A percentile compares a stretch with the other conserved stretches of the same genome.
Evolutionary conservation across 2,797 vertebrate species (phyloP).

Genomic region (Acanthurus tractus): DNA sequence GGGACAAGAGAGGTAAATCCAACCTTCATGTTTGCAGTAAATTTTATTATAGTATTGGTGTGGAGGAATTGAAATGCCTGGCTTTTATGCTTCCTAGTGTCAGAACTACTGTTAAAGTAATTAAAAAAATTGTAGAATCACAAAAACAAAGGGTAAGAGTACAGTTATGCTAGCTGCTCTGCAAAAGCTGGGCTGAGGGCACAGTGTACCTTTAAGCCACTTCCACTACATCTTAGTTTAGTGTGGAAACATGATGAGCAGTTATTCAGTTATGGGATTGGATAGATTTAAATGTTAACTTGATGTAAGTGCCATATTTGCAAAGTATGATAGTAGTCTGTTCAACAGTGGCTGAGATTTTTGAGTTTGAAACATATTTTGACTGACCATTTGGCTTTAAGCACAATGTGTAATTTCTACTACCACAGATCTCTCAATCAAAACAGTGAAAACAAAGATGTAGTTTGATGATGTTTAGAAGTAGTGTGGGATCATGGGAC

Average conservation of each 20-base stretch:
- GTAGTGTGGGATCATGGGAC: no score
- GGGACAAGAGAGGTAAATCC: constrained; percentile 92
- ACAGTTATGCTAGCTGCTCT: background rate
- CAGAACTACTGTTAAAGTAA: background rate
- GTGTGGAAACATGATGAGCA: background rate
- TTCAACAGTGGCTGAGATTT: background rate
- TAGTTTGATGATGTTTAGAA: no score
- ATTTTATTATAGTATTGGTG: background rate
- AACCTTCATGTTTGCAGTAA: background rate
- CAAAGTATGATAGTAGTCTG: background rate
- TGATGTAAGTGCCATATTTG: background rate
- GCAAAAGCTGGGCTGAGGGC: background rate
- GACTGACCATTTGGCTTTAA: background rate
- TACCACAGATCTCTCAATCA: background rate
- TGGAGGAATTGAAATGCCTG: background rate
- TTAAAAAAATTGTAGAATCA: background rate
- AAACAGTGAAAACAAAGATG: background rate
- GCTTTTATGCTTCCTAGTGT: background rate
- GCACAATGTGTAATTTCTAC: no score
- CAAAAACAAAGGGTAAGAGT: background rate
- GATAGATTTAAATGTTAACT: background rate
- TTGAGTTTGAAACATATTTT: background rate
- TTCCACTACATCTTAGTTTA: background rate
- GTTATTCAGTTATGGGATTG: background rate
- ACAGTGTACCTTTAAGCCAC: background rate